A percentile compares a stretch with the other conserved stretches of the same genome.
These are phyloP conservation scores for Metridium senile DNA, from an alignment of 92 coral and sea anemone species.

Conservation along the genomic window DNA sequence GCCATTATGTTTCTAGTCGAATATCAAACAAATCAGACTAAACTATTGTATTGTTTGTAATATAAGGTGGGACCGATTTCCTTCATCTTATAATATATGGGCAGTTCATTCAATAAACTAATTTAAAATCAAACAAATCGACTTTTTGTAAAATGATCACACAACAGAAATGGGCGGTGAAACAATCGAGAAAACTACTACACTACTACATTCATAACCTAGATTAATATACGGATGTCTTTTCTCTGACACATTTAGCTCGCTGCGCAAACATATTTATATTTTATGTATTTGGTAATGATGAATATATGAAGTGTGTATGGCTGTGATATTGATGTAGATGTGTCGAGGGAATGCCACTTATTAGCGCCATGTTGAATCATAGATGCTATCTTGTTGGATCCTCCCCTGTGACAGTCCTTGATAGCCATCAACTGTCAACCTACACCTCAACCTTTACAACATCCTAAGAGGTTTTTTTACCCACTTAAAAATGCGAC, in stretches of 20 bases:
- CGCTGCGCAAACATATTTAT: not conserved
- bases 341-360: conserved; percentile 31
- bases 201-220: not conserved
- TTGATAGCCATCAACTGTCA: conserved; percentile 51
- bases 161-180: conserved; percentile 11
- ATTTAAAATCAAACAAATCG: conserved; percentile 10
- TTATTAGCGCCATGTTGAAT: conserved; percentile 69
- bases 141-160: not conserved
- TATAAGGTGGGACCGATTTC: not conserved
- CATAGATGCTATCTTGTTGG: conserved; percentile 66
- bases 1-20: not conserved
- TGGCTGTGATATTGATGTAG: not conserved
- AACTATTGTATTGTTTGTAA: not conserved
- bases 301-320: not conserved
- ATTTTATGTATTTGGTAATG: not conserved
- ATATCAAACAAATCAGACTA: not conserved
- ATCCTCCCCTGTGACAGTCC: conserved; percentile 74
- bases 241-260: not conserved
- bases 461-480: conserved; percentile 3
- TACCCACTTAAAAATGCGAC: conserved; percentile 24
- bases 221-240: not conserved
- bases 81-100: not conserved
- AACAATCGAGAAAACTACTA: conserved; percentile 7
- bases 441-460: not conserved
- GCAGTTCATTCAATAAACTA: conserved; percentile 8